phyloP scores from a whole-genome alignment of 2,797 vertebrate species.

The Epinephelus coioides region DNA sequence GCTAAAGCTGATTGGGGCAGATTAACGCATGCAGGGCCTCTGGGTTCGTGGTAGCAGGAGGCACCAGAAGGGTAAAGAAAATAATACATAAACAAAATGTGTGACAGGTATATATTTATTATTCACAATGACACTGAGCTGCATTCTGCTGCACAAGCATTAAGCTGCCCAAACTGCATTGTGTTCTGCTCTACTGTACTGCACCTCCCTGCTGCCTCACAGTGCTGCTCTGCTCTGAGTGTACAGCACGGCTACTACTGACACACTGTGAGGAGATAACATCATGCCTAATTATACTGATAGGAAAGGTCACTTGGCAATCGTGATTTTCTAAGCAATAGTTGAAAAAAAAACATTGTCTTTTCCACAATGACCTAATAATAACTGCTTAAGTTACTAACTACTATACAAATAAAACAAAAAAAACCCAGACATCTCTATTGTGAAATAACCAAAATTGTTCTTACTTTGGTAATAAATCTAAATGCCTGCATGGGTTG shows the following conservation, averaged over 20 bases:
- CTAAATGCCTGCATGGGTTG: too few relatives aligned
- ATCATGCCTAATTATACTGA: conserved; percentile 62
- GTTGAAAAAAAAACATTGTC: neutral
- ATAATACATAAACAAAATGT: conserved; percentile 61
- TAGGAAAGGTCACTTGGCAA: conserved; percentile 52
- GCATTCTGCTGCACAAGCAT: conserved; percentile 78
- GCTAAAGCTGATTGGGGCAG: conserved; percentile 61
- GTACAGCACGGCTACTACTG: conserved; percentile 34
- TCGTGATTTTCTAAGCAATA: conserved; percentile 35
- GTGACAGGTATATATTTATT: conserved; percentile 69
- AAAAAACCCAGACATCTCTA: neutral
- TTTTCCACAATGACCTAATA: neutral
- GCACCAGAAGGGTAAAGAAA: conserved; percentile 55
- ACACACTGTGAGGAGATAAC: conserved; percentile 52
- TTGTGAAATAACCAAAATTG: neutral
- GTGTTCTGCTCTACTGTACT: conserved; percentile 39
- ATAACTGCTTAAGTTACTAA: neutral
- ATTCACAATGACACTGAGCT: conserved; percentile 72
- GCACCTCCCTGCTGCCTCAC: conserved; percentile 62
- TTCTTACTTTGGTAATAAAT: too few relatives aligned
- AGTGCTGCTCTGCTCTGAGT: conserved; percentile 43
- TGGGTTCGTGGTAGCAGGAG: conserved; percentile 40
- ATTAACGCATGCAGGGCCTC: conserved; percentile 53
- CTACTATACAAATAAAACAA: neutral
- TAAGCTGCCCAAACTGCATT: conserved; percentile 61